Evolutionary conservation across 1,140 invertebrate genomes (phyloP).

Genomic region (Asobara japonica): DNA sequence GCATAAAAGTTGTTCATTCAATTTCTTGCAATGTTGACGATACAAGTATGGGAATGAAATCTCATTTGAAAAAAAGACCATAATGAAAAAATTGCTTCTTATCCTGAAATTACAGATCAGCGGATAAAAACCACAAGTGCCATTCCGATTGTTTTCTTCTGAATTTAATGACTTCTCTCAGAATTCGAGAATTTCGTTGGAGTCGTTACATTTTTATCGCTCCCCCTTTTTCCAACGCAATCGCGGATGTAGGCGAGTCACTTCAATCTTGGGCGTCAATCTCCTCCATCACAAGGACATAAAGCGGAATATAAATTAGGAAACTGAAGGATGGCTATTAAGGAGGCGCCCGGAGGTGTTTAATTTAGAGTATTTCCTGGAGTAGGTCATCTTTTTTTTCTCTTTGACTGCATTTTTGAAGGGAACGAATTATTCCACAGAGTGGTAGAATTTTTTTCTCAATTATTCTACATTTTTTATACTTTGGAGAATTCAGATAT

Average conservation of each 20-base stretch:
- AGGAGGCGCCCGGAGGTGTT: background rate
- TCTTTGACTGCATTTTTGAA: no score
- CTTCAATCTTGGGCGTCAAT: background rate
- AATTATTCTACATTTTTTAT: background rate
- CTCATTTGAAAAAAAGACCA: no score
- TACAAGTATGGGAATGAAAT: no score
- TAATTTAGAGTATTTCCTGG: background rate
- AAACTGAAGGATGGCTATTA: background rate
- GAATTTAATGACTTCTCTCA: background rate
- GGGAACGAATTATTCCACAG: no score
- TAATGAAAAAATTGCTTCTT: no score
- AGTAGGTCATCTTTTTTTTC: background rate
- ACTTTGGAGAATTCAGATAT: background rate
- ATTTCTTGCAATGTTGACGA: no score
- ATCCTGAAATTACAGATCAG: background rate
- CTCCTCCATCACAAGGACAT: constrained; percentile 2
- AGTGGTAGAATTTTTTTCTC: no score
- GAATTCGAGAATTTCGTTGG: background rate
- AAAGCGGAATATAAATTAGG: background rate
- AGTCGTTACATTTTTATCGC: constrained; percentile 11
- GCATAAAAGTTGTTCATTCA: no score
- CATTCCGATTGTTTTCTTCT: background rate
- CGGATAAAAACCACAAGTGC: background rate
- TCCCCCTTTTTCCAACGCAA: background rate
- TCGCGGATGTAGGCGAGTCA: constrained; percentile 1